A percentile compares a stretch with the other conserved stretches of the same genome.
These are phyloP conservation scores for Diarsia dahlii DNA, from an alignment of 2,888 invertebrate genomes.

Conservation along the genomic window DNA sequence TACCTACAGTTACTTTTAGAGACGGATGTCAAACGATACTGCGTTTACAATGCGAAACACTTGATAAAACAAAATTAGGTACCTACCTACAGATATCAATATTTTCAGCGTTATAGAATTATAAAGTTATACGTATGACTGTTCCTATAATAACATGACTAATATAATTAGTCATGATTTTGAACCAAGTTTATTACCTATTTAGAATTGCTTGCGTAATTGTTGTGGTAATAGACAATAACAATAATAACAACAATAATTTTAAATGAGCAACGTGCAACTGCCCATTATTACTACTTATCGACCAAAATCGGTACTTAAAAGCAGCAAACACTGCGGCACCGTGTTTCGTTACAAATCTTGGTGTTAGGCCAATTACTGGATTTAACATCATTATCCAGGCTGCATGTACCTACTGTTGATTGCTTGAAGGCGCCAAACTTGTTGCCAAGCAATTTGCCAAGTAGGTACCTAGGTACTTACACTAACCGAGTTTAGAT, in stretches of 20 bases:
- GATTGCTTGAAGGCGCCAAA: background rate
- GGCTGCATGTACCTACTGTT: background rate
- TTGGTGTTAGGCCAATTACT: background rate
- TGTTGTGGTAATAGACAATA: slow-evolving; percentile 1
- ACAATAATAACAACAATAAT: too few relatives aligned
- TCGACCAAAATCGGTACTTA: background rate
- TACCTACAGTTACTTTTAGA: too few relatives aligned
- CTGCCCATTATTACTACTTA: too few relatives aligned
- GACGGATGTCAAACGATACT: too few relatives aligned
- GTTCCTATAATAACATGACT: background rate
- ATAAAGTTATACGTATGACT: too few relatives aligned
- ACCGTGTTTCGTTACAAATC: background rate
- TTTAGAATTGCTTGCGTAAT: background rate
- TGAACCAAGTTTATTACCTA: background rate
- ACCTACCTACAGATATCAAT: too few relatives aligned
- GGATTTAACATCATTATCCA: background rate
- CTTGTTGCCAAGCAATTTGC: background rate
- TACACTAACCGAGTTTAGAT: background rate
- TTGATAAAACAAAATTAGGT: too few relatives aligned
- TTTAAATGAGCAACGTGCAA: too few relatives aligned
- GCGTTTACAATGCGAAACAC: too few relatives aligned
- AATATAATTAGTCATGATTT: background rate
- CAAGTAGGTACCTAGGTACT: background rate
- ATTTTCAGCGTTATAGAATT: too few relatives aligned
- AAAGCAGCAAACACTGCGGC: too few relatives aligned